Conservation (phyloP, 2,888 invertebrate genomes). For the Phymatocera aterrima region DNA sequence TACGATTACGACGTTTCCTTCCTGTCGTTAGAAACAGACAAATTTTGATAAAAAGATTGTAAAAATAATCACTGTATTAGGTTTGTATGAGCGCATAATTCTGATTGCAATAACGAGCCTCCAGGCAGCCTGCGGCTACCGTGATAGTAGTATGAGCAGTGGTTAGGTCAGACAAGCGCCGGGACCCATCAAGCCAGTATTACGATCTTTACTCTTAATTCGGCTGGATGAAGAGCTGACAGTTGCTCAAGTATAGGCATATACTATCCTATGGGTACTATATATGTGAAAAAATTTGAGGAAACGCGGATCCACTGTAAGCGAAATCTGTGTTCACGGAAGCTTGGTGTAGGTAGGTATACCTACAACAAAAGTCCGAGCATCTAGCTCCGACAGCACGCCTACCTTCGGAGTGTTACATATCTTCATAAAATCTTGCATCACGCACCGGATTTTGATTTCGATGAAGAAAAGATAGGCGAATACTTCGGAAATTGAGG, state of each 20-base stretch:
- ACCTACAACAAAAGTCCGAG: not conserved
- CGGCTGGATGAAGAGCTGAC: not conserved
- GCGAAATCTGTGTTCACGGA: too few relatives aligned
- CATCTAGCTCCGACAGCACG: not conserved
- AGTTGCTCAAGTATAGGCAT: too few relatives aligned
- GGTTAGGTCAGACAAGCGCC: conserved; percentile 4
- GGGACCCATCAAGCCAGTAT: not conserved
- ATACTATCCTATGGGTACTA: too few relatives aligned
- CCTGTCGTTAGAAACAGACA: too few relatives aligned
- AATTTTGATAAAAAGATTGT: too few relatives aligned
- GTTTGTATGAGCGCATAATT: not conserved
- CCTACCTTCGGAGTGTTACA: too few relatives aligned
- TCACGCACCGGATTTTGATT: not conserved
- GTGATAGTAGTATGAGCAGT: not conserved
- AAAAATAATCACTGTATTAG: too few relatives aligned
- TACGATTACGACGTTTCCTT: too few relatives aligned
- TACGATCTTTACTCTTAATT: not conserved
- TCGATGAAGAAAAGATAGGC: conserved; percentile 18
- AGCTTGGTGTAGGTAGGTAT: not conserved
- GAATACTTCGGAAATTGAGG: too few relatives aligned
- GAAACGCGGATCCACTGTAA: too few relatives aligned
- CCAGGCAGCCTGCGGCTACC: not conserved
- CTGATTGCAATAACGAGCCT: not conserved
- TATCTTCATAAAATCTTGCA: not conserved
- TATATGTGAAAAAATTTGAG: too few relatives aligned